phyloP scores from a whole-genome alignment of 2,113 vertebrate genomes.

The Nansenia antarctica region DNA sequence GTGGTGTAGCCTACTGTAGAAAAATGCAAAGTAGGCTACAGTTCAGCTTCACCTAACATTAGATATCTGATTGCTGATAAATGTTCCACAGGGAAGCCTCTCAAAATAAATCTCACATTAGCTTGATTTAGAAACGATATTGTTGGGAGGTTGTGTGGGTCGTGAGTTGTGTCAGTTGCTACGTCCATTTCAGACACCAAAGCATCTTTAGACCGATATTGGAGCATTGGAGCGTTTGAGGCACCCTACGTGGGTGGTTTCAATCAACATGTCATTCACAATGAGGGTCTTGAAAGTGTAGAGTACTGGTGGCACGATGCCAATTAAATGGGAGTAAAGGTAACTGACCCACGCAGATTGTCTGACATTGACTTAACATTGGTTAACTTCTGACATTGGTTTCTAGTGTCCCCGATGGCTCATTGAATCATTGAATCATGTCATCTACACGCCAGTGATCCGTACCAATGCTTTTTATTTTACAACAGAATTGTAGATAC shows the following conservation, averaged over 20 bases:
- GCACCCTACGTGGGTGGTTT: neutral
- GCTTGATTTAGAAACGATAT: too few relatives aligned
- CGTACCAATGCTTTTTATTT: conserved; percentile 64
- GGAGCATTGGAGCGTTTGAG: too few relatives aligned
- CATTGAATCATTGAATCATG: neutral
- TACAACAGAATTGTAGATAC: conserved; percentile 51
- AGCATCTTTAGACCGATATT: too few relatives aligned
- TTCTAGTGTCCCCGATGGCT: neutral
- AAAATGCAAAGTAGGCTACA: too few relatives aligned
- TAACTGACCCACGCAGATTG: conserved; percentile 12
- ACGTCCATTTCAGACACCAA: too few relatives aligned
- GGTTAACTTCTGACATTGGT: conserved; percentile 14
- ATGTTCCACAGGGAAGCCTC: too few relatives aligned
- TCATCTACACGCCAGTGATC: conserved; percentile 1
- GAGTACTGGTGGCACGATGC: conserved; percentile 36
- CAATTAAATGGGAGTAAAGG: conserved; percentile 34
- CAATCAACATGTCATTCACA: neutral
- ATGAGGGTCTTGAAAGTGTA: conserved; percentile 33
- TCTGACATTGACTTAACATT: conserved; percentile 10
- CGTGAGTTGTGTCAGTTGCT: neutral
- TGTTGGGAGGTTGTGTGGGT: neutral
- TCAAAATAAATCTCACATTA: too few relatives aligned
- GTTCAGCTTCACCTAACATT: too few relatives aligned
- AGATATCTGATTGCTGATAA: too few relatives aligned
- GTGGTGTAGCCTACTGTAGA: too few relatives aligned